Evolutionary conservation across 2,888 invertebrate genomes (phyloP).

Genomic region (Schizaphis graminum): DNA sequence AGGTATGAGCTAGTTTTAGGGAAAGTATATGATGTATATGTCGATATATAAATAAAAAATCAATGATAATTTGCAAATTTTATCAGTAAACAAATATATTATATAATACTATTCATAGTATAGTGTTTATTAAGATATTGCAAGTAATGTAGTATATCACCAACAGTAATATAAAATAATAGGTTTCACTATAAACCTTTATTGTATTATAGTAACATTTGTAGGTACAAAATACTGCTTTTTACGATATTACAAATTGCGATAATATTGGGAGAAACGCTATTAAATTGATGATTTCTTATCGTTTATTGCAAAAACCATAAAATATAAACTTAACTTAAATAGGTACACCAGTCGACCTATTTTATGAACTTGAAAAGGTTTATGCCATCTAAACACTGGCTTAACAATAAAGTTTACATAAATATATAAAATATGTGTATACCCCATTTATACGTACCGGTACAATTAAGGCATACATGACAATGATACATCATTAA

Average conservation of each 20-base stretch:
- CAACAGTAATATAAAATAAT: not conserved
- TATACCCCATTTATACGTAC: not conserved
- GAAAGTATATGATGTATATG: not conserved
- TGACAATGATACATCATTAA: not conserved
- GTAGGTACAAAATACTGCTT: not conserved
- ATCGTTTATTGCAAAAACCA: not conserved
- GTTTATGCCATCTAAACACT: not conserved
- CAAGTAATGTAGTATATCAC: not conserved
- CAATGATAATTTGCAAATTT: not conserved
- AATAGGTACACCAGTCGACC: not conserved
- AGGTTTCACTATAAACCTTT: not conserved
- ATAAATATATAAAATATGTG: not conserved
- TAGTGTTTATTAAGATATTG: not conserved
- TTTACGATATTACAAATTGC: not conserved
- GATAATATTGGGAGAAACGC: not conserved
- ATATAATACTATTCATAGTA: not conserved
- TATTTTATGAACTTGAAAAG: not conserved
- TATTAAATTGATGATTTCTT: constrained; percentile 5
- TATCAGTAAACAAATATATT: not conserved
- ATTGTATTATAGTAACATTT: not conserved
- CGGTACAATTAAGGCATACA: not conserved
- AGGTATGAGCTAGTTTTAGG: not conserved
- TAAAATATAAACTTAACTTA: not conserved
- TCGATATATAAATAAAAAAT: not conserved
- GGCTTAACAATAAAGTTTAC: not conserved